These are phyloP conservation scores for Nemopilema nomurai DNA, from an alignment of 30 jellyfish, hydroid and myxozoan genomes.

Conservation along the genomic window DNA sequence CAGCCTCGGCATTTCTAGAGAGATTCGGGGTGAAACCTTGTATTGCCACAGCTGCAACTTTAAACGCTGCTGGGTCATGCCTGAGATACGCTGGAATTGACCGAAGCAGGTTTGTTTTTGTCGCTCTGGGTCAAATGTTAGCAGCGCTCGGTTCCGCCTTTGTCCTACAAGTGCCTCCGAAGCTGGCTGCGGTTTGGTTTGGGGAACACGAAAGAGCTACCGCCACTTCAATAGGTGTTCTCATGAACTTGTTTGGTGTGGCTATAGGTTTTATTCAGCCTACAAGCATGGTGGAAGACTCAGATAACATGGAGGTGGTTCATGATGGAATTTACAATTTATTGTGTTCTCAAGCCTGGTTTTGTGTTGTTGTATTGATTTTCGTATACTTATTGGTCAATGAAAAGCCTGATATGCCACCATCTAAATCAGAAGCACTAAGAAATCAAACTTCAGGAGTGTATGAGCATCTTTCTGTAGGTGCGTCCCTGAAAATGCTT, in stretches of 20 bases:
- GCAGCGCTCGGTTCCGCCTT: slow-evolving; percentile 82
- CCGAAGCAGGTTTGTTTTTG: slow-evolving; percentile 49
- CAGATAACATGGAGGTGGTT: slow-evolving; percentile 31
- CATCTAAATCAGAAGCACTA: slow-evolving; percentile 62
- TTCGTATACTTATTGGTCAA: slow-evolving; percentile 39
- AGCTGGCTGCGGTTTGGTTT: slow-evolving; percentile 91
- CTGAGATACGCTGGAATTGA: slow-evolving; percentile 71
- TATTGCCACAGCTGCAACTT: slow-evolving; percentile 66
- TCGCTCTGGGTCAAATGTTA: slow-evolving; percentile 69
- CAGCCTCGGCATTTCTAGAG: slow-evolving; percentile 71
- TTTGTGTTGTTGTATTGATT: slow-evolving; percentile 36
- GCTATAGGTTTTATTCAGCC: slow-evolving; percentile 86
- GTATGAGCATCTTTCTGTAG: slow-evolving; percentile 22
- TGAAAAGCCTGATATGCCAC: slow-evolving; percentile 67
- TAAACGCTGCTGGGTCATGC: slow-evolving; percentile 59
- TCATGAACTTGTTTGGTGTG: slow-evolving; percentile 85
- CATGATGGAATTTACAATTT: slow-evolving; percentile 39
- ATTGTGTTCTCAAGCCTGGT: slow-evolving; percentile 61
- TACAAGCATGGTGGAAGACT: slow-evolving; percentile 61
- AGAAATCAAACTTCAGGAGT: slow-evolving; percentile 29
- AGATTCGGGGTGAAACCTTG: slow-evolving; percentile 67
- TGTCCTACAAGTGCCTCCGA: slow-evolving; percentile 83
- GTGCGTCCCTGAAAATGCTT: slow-evolving; percentile 38
- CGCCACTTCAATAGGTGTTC: slow-evolving; percentile 84
- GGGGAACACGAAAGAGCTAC: slow-evolving; percentile 88